Conservation (phyloP, 2,888 invertebrate genomes). For the Dusona sp. region DNA sequence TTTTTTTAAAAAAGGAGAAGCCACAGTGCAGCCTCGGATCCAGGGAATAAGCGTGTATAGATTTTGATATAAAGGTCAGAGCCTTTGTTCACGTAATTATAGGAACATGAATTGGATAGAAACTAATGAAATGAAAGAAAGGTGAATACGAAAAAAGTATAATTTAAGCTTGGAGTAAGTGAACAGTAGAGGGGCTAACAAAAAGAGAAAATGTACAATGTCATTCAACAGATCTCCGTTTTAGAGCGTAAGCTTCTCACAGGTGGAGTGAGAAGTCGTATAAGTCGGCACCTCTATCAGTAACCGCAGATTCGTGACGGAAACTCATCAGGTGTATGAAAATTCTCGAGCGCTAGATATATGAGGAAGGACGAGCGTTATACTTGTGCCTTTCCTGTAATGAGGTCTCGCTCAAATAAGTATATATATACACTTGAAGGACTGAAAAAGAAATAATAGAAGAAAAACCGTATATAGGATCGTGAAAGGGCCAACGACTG, state of each 20-base stretch:
- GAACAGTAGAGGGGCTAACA: conserved; percentile 22
- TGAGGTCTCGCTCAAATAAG: conserved; percentile 39
- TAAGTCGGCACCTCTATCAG: conserved; percentile 44
- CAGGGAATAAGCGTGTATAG: conserved; percentile 33
- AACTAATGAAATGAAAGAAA: conserved; percentile 48
- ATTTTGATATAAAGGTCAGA: conserved; percentile 30
- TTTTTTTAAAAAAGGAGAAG: neutral
- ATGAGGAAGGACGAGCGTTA: conserved; percentile 44
- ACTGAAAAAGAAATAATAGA: conserved; percentile 56
- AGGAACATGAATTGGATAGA: neutral
- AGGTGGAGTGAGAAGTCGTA: conserved; percentile 58
- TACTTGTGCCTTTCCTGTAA: conserved; percentile 64
- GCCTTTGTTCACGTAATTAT: conserved; percentile 43
- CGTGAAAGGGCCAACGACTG: conserved; percentile 47
- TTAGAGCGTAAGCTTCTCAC: conserved; percentile 69
- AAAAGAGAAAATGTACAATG: conserved; percentile 36
- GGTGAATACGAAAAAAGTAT: conserved; percentile 53
- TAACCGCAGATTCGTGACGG: conserved; percentile 78
- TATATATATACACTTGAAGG: conserved; percentile 27
- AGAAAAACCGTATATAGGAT: conserved; percentile 44
- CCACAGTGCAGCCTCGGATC: neutral
- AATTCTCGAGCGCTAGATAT: conserved; percentile 74
- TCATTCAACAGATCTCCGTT: conserved; percentile 62
- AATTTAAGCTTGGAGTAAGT: conserved; percentile 42
- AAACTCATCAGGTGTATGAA: conserved; percentile 82